Percentiles rank a stretch among this genome's conserved stretches.
Conservation (phyloP, 2,113 vertebrate species). For the Podarcis raffonei region DNA sequence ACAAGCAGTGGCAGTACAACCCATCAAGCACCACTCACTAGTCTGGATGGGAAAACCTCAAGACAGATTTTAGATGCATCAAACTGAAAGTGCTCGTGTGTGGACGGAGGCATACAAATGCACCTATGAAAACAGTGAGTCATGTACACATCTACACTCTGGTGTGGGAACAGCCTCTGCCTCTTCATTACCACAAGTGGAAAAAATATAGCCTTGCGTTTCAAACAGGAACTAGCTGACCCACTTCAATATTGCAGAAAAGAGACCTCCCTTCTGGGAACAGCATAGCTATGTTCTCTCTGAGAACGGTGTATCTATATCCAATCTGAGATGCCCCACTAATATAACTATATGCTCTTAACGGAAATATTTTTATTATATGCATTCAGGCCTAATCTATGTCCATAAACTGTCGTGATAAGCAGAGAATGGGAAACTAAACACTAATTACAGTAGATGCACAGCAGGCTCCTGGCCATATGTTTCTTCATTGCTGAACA, state of each 20-base stretch:
- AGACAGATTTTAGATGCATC: too few species aligned
- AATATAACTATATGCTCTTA: background rate
- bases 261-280: background rate
- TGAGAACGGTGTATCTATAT: background rate
- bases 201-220: background rate
- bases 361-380: background rate
- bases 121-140: too few species aligned
- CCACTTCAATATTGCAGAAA: background rate
- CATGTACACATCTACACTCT: too few species aligned
- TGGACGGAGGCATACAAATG: too few species aligned
- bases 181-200: background rate
- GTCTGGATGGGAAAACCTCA: too few species aligned
- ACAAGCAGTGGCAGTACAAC: too few species aligned
- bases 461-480: background rate
- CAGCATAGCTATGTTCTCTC: background rate
- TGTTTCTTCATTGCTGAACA: background rate
- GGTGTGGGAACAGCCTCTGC: background rate
- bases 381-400: background rate
- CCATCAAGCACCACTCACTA: too few species aligned
- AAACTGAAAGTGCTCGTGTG: too few species aligned
- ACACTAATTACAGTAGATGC: background rate
- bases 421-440: background rate
- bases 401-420: background rate
- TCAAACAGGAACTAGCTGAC: background rate
- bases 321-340: too few species aligned